Evolutionary conservation across 2,888 invertebrate genomes (phyloP).

Genomic region (Achlya flavicornis): DNA sequence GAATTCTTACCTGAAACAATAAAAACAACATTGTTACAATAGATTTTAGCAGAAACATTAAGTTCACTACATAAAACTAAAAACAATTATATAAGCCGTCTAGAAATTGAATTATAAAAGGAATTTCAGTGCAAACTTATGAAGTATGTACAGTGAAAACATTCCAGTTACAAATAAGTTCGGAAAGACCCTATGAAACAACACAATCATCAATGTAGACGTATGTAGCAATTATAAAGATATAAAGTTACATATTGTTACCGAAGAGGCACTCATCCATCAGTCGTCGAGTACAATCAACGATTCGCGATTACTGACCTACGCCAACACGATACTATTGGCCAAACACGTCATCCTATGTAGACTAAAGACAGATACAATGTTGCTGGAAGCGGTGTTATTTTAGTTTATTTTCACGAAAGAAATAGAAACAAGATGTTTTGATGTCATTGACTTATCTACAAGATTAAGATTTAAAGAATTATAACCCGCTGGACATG

Average conservation of each 20-base stretch:
- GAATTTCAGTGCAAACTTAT: too few species aligned
- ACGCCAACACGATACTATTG: slow-evolving; percentile 62
- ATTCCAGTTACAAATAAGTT: not conserved
- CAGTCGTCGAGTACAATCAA: slow-evolving; percentile 45
- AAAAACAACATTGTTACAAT: not conserved
- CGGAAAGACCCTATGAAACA: not conserved
- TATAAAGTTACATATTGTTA: slow-evolving; percentile 5
- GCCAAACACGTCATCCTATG: slow-evolving; percentile 60
- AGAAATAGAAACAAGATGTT: not conserved
- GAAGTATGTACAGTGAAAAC: not conserved
- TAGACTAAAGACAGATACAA: slow-evolving; percentile 33
- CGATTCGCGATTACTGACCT: slow-evolving; percentile 71
- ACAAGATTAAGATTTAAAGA: not conserved
- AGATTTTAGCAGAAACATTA: not conserved
- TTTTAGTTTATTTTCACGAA: slow-evolving; percentile 20
- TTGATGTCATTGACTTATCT: not conserved
- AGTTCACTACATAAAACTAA: not conserved
- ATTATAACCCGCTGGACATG: too few species aligned
- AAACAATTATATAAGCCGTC: too few species aligned
- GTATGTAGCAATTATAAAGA: not conserved
- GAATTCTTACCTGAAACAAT: slow-evolving; percentile 3
- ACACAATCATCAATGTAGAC: not conserved
- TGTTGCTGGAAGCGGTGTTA: slow-evolving; percentile 39
- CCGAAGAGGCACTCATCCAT: slow-evolving; percentile 16
- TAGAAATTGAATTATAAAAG: too few species aligned